These are phyloP conservation scores for Theonella swinhoei DNA, from an alignment of 37 sponge, comb jelly and placozoan species.

Conservation along the genomic window DNA sequence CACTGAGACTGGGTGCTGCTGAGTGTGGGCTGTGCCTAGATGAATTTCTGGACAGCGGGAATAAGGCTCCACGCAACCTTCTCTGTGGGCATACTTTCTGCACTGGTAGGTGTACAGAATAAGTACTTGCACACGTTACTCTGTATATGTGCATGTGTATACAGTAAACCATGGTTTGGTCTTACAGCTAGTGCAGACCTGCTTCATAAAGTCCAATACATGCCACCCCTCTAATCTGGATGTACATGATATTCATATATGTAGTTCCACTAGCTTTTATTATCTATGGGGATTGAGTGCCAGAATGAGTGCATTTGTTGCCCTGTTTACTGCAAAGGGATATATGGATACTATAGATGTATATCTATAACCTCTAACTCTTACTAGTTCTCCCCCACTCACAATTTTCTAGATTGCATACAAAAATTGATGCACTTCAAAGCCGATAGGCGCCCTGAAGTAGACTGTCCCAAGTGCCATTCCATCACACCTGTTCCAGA, in stretches of 20 bases:
- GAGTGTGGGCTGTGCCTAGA: slow-evolving; percentile 48
- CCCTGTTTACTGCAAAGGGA: too few species aligned
- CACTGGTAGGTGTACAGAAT: slow-evolving; percentile 24
- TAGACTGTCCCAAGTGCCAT: slow-evolving; percentile 46
- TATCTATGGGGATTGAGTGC: too few species aligned
- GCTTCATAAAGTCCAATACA: too few species aligned
- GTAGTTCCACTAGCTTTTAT: too few species aligned
- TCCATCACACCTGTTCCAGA: not conserved
- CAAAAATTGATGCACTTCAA: not conserved
- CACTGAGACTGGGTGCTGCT: too few species aligned
- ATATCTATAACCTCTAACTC: too few species aligned
- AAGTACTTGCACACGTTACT: not conserved
- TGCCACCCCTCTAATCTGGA: too few species aligned
- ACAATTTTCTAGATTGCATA: slow-evolving; percentile 21
- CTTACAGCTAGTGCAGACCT: too few species aligned
- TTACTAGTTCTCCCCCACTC: not conserved
- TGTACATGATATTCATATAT: too few species aligned
- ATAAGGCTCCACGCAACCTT: slow-evolving; percentile 38
- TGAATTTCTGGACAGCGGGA: slow-evolving; percentile 4
- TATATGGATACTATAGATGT: too few species aligned
- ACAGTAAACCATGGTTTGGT: too few species aligned
- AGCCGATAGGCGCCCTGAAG: not conserved
- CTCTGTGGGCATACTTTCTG: slow-evolving; percentile 55
- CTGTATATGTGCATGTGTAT: not conserved
- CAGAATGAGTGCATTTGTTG: too few species aligned